A percentile compares a stretch with the other conserved stretches of the same genome.
Evolutionary conservation across 2,797 vertebrate species (phyloP).

Genomic region (Gymnopithys bicolor): DNA sequence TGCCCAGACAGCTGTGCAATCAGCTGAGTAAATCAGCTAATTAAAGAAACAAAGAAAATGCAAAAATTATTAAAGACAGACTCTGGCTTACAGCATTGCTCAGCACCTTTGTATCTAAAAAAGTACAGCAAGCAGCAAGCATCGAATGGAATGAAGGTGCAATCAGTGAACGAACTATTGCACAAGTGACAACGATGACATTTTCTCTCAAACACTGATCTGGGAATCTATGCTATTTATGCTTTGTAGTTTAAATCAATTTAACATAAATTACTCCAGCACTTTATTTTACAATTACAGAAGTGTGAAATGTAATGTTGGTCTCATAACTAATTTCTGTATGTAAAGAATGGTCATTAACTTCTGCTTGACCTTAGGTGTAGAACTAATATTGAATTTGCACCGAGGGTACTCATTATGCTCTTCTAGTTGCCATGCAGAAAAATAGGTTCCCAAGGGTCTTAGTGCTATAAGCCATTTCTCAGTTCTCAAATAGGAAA

Average conservation of each 20-base stretch:
- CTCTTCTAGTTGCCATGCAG: slow-evolving; percentile 46
- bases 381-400: slow-evolving; percentile 71
- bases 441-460: slow-evolving; percentile 65
- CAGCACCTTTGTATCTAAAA: slow-evolving; percentile 47
- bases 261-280: slow-evolving; percentile 66
- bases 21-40: slow-evolving; percentile 76
- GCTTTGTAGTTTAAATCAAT: slow-evolving; percentile 71
- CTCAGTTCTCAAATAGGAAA: slow-evolving; percentile 56
- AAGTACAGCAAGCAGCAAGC: slow-evolving; percentile 36
- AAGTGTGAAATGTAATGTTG: slow-evolving; percentile 39
- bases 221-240: slow-evolving; percentile 28
- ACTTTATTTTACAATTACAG: slow-evolving; percentile 53
- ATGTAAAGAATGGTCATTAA: slow-evolving; percentile 74
- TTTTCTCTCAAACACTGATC: slow-evolving; percentile 1
- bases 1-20: slow-evolving; percentile 70
- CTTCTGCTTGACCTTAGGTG: slow-evolving; percentile 74
- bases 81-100: neutral
- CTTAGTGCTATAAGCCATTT: slow-evolving; percentile 17
- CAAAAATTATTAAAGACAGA: slow-evolving; percentile 65
- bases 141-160: neutral
- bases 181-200: neutral
- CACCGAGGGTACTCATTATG: slow-evolving; percentile 61
- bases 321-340: slow-evolving; percentile 55
- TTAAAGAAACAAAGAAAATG: slow-evolving; percentile 75
- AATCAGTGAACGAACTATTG: neutral